A percentile compares a stretch with the other conserved stretches of the same genome.
phyloP scores from a whole-genome alignment of 2,888 invertebrate species.

The Mongoloraphidia duomilia region DNA sequence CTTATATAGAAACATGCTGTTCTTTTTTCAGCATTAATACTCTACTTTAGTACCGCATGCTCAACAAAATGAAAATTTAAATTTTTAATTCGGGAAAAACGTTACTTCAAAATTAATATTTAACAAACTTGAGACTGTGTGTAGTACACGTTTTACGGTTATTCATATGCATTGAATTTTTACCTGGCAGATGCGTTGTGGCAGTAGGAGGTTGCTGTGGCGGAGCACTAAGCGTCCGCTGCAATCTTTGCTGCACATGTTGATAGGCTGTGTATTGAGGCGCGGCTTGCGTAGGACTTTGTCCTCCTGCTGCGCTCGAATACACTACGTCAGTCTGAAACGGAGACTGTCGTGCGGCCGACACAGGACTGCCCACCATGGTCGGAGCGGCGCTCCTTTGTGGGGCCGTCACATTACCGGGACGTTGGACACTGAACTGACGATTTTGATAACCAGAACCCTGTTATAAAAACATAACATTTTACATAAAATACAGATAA shows the following conservation, averaged over 20 bases:
- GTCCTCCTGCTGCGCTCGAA: background rate
- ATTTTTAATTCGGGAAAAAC: too few species aligned
- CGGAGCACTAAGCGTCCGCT: slow-evolving; percentile 40
- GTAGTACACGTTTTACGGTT: background rate
- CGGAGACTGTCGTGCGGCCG: slow-evolving; percentile 39
- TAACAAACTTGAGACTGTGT: background rate
- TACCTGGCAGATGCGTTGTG: slow-evolving; percentile 46
- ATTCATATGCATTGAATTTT: slow-evolving; percentile 1
- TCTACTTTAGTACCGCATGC: too few species aligned
- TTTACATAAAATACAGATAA: slow-evolving; percentile 12
- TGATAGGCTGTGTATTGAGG: slow-evolving; percentile 33
- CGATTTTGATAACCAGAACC: slow-evolving; percentile 1
- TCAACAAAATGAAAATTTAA: too few species aligned
- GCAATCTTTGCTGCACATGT: slow-evolving; percentile 36
- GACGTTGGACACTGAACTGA: slow-evolving; percentile 10
- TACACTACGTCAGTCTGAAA: slow-evolving; percentile 24
- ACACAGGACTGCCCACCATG: slow-evolving; percentile 36
- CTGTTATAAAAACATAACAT: background rate
- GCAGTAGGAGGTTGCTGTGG: slow-evolving; percentile 25
- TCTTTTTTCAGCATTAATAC: too few species aligned
- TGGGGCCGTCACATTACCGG: slow-evolving; percentile 16
- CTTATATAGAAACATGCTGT: too few species aligned
- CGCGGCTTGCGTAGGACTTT: slow-evolving; percentile 32
- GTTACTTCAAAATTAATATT: background rate
- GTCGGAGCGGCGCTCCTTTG: slow-evolving; percentile 27